Evolutionary conservation across 2,113 vertebrate genomes (phyloP), one percentile per base, ranked within the genome.

Genomic region (Taurulus bubalis): DNA sequence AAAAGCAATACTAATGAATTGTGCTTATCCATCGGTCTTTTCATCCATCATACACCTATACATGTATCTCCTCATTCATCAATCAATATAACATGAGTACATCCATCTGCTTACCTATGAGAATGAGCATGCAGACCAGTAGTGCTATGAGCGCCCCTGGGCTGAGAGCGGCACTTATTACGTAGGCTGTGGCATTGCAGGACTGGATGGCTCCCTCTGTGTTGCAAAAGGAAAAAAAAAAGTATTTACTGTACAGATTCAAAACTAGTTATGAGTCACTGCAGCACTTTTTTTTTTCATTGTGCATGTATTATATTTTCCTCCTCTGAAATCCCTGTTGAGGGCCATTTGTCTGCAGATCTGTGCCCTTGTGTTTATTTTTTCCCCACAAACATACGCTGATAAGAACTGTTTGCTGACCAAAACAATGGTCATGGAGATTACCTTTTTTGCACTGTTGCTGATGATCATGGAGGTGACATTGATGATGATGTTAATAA

Each of bases 91-190:
- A 34, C 60, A 77, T 60, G 18, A 59, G 64, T 40, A 3, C 49
- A 74, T 70, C 65, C 75, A 47, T 75, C 34, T 70, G 30, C 97
- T 98, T 95, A 99, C 98, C 98, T 0, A 99, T 95, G 62, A 99
- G 97, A 58, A 99, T 99, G 93, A 99, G 98, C 92, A 98, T 83
- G 64, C 97, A 99, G 75, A 99, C 98, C 86, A 99, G 89, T 65
- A 99, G 95, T 0, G 98, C 97, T 16, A 99, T 99, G 88, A 99
- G 97, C 0, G 97, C 98, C 0, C 98, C 98, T 0, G 98, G 98
- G 92, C 98, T 99, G 80, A 99, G 97, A 0, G 97, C 95, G 15
- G 97, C 94, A 0, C 97, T 95, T 89, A 97, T 95, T 18, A 94
- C 94, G 0, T 96, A 99, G 86, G 98, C 97, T 0, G 98, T 98